phyloP scores from a whole-genome alignment of 2,113 vertebrate species.

The Picathartes gymnocephalus region DNA sequence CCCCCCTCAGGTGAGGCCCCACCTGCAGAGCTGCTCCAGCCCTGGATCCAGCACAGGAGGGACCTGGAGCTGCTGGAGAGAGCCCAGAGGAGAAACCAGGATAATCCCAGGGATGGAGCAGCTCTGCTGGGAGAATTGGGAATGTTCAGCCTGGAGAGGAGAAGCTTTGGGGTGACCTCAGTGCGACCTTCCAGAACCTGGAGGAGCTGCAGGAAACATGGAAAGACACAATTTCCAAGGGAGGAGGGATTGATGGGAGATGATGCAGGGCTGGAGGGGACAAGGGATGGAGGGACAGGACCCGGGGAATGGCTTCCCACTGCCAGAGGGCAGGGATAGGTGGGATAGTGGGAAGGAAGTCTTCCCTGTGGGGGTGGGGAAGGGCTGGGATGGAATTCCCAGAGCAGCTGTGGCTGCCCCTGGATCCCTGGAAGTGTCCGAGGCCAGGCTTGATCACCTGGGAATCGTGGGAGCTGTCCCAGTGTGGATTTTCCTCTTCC shows the following conservation, averaged over 20 bases:
- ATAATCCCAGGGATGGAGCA: background rate
- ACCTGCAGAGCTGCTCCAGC: background rate
- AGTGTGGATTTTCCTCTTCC: background rate
- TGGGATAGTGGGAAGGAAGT: background rate
- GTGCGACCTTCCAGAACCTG: background rate
- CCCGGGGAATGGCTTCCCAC: no score
- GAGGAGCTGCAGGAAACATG: accelerated
- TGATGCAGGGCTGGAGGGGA: no score
- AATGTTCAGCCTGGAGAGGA: background rate
- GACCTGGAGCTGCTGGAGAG: background rate
- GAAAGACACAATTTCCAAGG: background rate
- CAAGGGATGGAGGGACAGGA: no score
- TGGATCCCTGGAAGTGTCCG: background rate
- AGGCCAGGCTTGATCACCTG: background rate
- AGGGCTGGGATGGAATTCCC: background rate
- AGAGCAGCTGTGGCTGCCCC: background rate
- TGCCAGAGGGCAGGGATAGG: no score
- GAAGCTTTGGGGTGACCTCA: background rate
- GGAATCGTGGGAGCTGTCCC: background rate
- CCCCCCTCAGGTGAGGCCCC: background rate
- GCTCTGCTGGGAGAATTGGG: background rate
- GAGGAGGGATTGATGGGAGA: no score
- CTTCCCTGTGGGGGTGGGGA: background rate
- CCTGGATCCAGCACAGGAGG: background rate
- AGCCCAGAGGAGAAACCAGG: background rate